Base-by-base conservation (phyloP, 37 sponge, comb jelly and placozoan genomes). In the Corticium candelabrum region DNA sequence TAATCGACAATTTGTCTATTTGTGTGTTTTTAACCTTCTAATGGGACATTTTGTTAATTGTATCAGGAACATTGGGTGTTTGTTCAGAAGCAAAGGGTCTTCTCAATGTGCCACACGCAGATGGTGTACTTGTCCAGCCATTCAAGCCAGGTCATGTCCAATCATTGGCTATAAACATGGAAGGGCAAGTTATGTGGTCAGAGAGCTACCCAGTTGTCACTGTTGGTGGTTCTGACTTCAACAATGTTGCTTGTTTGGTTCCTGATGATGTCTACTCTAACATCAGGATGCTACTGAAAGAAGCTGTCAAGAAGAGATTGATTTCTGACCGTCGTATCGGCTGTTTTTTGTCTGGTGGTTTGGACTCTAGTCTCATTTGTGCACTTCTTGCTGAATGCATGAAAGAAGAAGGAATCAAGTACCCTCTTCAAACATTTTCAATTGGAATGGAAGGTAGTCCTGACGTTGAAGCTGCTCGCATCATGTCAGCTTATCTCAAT, bases 281-380 rank as follows among this genome's bases (percentile, higher is more conserved):
- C 41, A 37, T 80, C 30, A 35, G 81, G 74, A 37, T 3, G 15
- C 37, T 34, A 3, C 39, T 80, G 2, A 80, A 80, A 29, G 81
- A 80, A 21, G 88, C 88, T 38, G 88, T 87, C 34, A 76, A 38
- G 57, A 87, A 87, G 75, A 34, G 88, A 3, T 37, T 84, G 50
- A 80, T 81, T 80, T 35, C 79, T 34, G 88, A 87, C 11, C 37
- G 84, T 27, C 79, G 38, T 21, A 76, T 85, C 37, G 87, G 85
- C 2, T 68, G 75, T n/a, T 74, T 84, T 35, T 81, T 90, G 0
- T 81, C 83, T 41, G 91, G 91, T 0, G 91, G 91, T 3, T 68
- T 90, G 39, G 91, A 90, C 68, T 82, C 83, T 57, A 87, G 87
- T 76, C 81, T 90, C 62, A 80, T 90, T 5, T 77, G 87, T 27